A percentile compares a stretch with the other conserved stretches of the same genome.
Conservation (phyloP, 1,140 invertebrate species). For the Phymastichus coffea region DNA sequence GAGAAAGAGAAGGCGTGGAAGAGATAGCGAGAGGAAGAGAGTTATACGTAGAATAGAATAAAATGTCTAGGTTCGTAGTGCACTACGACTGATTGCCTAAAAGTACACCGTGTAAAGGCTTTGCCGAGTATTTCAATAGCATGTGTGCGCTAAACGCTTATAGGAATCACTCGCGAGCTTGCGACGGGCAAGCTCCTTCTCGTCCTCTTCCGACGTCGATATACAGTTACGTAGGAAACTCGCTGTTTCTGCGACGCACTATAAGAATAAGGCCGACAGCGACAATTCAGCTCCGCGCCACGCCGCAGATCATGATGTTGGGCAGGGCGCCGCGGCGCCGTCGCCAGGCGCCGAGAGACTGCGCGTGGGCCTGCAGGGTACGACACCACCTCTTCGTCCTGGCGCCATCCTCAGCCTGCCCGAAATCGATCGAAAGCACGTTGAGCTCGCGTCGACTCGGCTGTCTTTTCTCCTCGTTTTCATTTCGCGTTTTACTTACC, state of each 20-base stretch:
- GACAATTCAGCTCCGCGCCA: constrained; percentile 40
- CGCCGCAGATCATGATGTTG: constrained; percentile 92
- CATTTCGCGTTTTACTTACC: constrained; percentile 61
- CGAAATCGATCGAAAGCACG: too few relatives aligned
- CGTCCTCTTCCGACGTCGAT: constrained; percentile 13
- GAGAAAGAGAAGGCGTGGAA: too few relatives aligned
- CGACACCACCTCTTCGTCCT: constrained; percentile 86
- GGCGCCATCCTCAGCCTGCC: constrained; percentile 82
- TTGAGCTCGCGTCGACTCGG: too few relatives aligned
- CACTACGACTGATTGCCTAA: neutral
- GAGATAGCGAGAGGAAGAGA: constrained; percentile 1
- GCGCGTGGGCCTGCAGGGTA: constrained; percentile 84
- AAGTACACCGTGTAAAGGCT: too few relatives aligned
- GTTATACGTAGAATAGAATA: constrained; percentile 11
- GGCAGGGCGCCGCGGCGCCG: constrained; percentile 86
- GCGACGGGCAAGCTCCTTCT: neutral
- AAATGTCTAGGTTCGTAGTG: too few relatives aligned
- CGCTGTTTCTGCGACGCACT: constrained; percentile 46
- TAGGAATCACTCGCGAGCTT: neutral
- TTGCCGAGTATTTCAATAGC: too few relatives aligned
- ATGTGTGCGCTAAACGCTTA: too few relatives aligned
- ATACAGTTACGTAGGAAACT: constrained; percentile 47
- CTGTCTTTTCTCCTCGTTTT: too few relatives aligned
- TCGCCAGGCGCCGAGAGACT: constrained; percentile 88
- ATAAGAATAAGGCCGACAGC: constrained; percentile 23